Evolutionary conservation across 2,888 invertebrate species (phyloP), one percentile per base, ranked within the genome.

Genomic region (Quadriops clusia): DNA sequence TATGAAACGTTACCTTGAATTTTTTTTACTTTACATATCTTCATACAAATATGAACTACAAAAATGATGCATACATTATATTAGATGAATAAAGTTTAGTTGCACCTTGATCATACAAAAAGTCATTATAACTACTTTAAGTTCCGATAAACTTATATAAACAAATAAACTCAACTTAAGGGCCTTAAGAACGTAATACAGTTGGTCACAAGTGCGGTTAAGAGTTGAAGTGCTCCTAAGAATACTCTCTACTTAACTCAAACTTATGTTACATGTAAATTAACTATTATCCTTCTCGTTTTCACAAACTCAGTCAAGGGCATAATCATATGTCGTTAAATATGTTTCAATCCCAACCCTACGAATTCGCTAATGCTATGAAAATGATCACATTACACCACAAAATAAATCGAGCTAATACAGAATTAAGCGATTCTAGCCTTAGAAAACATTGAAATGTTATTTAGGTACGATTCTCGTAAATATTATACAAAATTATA

Each of bases 21-120:
- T 26, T 42, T 33, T 34, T 30, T 38, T 37, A 34, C 31, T 31
- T 42, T 44, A 42, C 39, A 42, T n/a, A 38, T 39, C 33, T 38
- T 42, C 37, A 40, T 43, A 44, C 39, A 42, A 44, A 42, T 42
- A 44, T 39, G 39, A 39, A 37, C 44, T 42, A 44, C 41, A 42
- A 42, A 36, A 43, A 37, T 37, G 30, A 28, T 29, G 23, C 33
- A 27, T 38, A 38, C 21, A 36, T 33, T 31, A 32, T 26, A 13
- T 30, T 27, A 23, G 14, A 17, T 30, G 30, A 17, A 26, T 12
- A 26, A 32, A 30, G 21, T 31, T 29, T 32, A 32, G 32, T 37
- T 37, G 36, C 32, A 34, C 36, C 33, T 28, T 33, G 29, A 17
- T 29, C 22, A 25, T 24, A 25, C 4, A n/a, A 29, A 12, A 26